These are phyloP conservation scores for Sweltsa coloradensis DNA, from an alignment of 1,140 invertebrate genomes.

Conservation along the genomic window DNA sequence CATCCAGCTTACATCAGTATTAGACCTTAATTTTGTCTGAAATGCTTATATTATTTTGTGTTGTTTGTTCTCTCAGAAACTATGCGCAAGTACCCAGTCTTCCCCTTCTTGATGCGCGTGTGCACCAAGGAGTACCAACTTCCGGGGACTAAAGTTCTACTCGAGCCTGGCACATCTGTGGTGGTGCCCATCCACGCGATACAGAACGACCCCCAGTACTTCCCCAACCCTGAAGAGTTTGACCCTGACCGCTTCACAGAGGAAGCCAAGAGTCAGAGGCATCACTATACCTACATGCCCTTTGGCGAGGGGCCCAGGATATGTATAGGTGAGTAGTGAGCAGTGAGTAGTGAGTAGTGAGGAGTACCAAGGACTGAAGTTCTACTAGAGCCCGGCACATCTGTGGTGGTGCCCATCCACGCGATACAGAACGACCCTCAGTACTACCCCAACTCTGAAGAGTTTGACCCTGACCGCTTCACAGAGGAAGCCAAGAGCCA, in stretches of 20 bases:
- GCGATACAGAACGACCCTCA: too few species aligned
- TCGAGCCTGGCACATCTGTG: conserved; percentile 22
- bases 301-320: conserved; percentile 44
- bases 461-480: too few species aligned
- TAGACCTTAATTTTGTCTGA: too few species aligned
- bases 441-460: too few species aligned
- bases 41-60: too few species aligned
- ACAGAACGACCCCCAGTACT: conserved; percentile 32
- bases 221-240: conserved; percentile 43
- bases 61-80: conserved; percentile 25
- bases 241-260: conserved; percentile 45
- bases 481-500: too few species aligned
- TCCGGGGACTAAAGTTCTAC: conserved; percentile 19
- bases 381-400: too few species aligned
- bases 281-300: conserved; percentile 32
- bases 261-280: conserved; percentile 28
- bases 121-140: conserved; percentile 32
- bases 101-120: conserved; percentile 26
- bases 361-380: too few species aligned
- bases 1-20: too few species aligned
- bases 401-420: too few species aligned
- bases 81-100: conserved; percentile 31
- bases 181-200: conserved; percentile 21
- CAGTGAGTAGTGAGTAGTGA: too few species aligned
- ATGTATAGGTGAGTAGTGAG: conserved; percentile 35